phyloP scores from a whole-genome alignment of 2,888 invertebrate species.

The Drosophila borborema region DNA sequence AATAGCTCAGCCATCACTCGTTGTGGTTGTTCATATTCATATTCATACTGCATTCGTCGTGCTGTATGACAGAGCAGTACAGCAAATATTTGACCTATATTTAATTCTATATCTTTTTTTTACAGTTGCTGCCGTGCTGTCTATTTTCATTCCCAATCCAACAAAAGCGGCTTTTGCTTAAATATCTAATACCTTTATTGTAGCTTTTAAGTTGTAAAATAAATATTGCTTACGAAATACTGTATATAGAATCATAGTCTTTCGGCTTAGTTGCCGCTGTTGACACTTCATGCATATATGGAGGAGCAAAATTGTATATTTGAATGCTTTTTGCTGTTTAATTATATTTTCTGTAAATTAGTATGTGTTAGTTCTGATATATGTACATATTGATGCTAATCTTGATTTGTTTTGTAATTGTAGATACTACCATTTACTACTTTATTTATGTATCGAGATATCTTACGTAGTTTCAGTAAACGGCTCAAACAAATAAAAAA shows the following conservation, averaged over 20 bases:
- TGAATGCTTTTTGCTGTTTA: neutral
- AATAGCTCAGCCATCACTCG: too few species aligned
- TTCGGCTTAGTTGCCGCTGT: neutral
- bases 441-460: too few species aligned
- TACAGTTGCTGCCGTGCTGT: conserved; percentile 71
- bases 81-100: neutral
- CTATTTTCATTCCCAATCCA: conserved; percentile 72
- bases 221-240: neutral
- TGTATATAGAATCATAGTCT: neutral
- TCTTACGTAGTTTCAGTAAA: too few species aligned
- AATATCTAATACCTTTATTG: conserved; percentile 2
- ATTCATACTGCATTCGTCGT: neutral
- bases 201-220: conserved; percentile 11
- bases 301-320: neutral
- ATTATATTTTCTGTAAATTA: neutral
- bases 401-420: too few species aligned
- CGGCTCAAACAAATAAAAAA: too few species aligned
- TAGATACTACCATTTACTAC: too few species aligned
- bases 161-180: conserved; percentile 65
- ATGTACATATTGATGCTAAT: neutral
- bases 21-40: too few species aligned
- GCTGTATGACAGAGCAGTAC: neutral
- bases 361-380: neutral
- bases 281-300: neutral
- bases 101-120: neutral